Percentiles rank a stretch among this genome's conserved stretches.
These are phyloP conservation scores for Onychostoma macrolepis DNA, from an alignment of 2,113 vertebrate species.

Conservation along the genomic window DNA sequence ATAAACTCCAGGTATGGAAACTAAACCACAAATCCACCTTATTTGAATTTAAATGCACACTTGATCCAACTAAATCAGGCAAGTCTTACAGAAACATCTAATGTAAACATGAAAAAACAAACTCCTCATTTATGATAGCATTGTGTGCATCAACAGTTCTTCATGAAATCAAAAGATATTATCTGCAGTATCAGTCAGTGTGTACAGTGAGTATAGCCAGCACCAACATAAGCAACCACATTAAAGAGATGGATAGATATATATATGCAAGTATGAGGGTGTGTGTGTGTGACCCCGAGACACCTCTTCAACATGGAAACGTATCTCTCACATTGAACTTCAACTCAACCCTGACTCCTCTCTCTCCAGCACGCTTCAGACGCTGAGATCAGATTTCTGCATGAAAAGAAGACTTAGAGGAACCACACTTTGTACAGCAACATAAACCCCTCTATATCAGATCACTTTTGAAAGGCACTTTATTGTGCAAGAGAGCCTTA, in stretches of 20 bases:
- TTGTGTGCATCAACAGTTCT: neutral
- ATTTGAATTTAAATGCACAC: neutral
- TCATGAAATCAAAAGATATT: neutral
- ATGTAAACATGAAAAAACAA: slow-evolving; percentile 11
- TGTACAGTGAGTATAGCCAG: slow-evolving; percentile 3
- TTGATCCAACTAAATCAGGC: slow-evolving; percentile 5
- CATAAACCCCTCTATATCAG: slow-evolving; percentile 3
- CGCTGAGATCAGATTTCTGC: slow-evolving; percentile 59
- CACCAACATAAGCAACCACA: slow-evolving; percentile 16
- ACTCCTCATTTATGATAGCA: neutral
- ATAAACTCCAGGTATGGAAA: neutral
- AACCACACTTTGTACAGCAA: slow-evolving; percentile 35
- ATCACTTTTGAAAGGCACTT: slow-evolving; percentile 29
- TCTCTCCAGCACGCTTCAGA: slow-evolving; percentile 47
- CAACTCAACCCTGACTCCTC: slow-evolving; percentile 58
- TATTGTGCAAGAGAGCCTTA: slow-evolving; percentile 9
- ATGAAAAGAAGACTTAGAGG: slow-evolving; percentile 36
- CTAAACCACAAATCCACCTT: neutral
- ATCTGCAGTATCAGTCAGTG: slow-evolving; percentile 1
- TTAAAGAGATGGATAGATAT: slow-evolving; percentile 15
- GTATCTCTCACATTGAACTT: slow-evolving; percentile 56
- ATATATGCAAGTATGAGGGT: neutral
- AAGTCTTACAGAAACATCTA: neutral
- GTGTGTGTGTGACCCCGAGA: slow-evolving; percentile 37
- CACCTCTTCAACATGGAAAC: slow-evolving; percentile 41